Evolutionary conservation across 2,113 vertebrate genomes (phyloP).

Genomic region (Dromaius novaehollandiae): DNA sequence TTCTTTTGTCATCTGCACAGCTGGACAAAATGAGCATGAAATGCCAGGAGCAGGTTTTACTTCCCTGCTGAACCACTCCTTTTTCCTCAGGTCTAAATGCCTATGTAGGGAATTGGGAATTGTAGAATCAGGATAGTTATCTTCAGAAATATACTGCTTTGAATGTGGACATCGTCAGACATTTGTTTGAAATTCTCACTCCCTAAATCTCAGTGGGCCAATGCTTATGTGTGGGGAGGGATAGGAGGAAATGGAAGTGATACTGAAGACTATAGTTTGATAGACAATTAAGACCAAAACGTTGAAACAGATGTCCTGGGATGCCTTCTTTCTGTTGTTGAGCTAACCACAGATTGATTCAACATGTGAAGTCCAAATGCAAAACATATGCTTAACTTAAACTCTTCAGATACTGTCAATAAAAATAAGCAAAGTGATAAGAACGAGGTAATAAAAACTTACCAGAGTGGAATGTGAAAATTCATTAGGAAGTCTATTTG

Average conservation of each 20-base stretch:
- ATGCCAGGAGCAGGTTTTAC: not conserved
- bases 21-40: not conserved
- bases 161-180: not conserved
- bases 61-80: not conserved
- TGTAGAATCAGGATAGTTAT: not conserved
- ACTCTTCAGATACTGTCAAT: not conserved
- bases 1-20: not conserved
- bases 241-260: not conserved
- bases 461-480: not conserved
- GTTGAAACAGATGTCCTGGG: not conserved
- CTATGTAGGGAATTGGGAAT: not conserved
- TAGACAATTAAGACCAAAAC: not conserved
- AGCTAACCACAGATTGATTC: not conserved
- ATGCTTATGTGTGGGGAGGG: not conserved
- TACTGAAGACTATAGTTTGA: not conserved
- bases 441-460: not conserved
- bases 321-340: not conserved
- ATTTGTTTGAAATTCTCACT: not conserved
- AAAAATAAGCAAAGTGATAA: constrained; percentile 7
- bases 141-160: not conserved
- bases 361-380: not conserved
- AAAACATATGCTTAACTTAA: constrained; percentile 3
- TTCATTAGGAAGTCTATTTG: not conserved
- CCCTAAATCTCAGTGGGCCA: not conserved
- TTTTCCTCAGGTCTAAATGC: not conserved